phyloP scores from a whole-genome alignment of 2,888 invertebrate species.

The Aplocera efformata region DNA sequence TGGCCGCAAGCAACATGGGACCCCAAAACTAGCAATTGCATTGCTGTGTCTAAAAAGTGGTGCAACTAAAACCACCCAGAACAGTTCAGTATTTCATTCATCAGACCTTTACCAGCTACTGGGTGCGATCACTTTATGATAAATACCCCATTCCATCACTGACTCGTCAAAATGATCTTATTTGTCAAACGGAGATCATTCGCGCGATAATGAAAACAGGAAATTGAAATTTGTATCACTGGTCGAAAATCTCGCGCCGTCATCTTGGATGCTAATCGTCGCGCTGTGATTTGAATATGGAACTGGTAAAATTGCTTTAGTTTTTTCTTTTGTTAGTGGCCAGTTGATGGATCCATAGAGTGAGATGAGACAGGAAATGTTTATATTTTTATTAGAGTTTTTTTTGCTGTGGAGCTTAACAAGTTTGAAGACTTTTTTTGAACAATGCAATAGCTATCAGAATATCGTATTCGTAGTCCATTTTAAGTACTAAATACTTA shows the following conservation, averaged over 20 bases:
- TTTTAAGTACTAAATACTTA: too few relatives aligned
- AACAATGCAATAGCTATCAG: too few relatives aligned
- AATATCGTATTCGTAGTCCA: too few relatives aligned
- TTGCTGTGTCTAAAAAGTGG: too few relatives aligned
- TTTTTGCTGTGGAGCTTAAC: too few relatives aligned
- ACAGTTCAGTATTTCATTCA: too few relatives aligned
- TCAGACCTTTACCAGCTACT: slow-evolving; percentile 40
- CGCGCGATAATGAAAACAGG: slow-evolving; percentile 69
- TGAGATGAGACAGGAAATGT: slow-evolving; percentile 56
- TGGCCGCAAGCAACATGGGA: too few relatives aligned
- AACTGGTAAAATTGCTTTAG: slow-evolving; percentile 57
- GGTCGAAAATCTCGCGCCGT: slow-evolving; percentile 66
- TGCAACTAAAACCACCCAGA: too few relatives aligned
- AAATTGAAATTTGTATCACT: slow-evolving; percentile 79
- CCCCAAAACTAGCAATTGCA: too few relatives aligned
- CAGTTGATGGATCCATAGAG: slow-evolving; percentile 45
- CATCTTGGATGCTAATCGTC: slow-evolving; percentile 73
- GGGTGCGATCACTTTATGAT: slow-evolving; percentile 59
- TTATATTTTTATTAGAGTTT: too few relatives aligned
- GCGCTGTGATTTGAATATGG: slow-evolving; percentile 69
- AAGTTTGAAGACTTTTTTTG: too few relatives aligned
- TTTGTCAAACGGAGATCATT: slow-evolving; percentile 77
- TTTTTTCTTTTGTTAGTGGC: slow-evolving; percentile 39
- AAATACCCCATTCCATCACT: slow-evolving; percentile 60
- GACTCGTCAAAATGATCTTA: slow-evolving; percentile 77